phyloP scores from a whole-genome alignment of 35 echinoderm and acorn worm genomes.

The Lytechinus pictus region DNA sequence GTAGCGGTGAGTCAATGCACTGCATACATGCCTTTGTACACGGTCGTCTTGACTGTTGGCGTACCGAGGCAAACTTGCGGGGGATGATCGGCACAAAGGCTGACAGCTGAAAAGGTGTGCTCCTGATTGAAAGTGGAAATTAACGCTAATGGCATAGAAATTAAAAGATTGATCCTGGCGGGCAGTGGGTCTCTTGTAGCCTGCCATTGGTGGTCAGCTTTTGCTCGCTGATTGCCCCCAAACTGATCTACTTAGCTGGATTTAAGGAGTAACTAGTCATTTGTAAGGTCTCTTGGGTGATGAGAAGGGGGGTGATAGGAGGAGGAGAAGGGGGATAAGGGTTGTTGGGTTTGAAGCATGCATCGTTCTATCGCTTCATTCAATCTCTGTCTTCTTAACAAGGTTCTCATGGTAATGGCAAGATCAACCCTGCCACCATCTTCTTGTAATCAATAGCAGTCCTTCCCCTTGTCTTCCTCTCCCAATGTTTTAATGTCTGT shows the following conservation, averaged over 20 bases:
- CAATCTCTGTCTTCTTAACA: constrained; percentile 37
- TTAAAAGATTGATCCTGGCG: constrained; percentile 76
- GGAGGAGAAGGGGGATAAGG: neutral
- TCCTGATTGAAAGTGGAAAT: constrained; percentile 68
- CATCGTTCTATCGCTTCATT: constrained; percentile 39
- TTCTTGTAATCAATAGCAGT: constrained; percentile 47
- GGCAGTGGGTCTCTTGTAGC: neutral
- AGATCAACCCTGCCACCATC: constrained; percentile 19
- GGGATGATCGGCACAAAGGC: constrained; percentile 9
- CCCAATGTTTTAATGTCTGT: neutral
- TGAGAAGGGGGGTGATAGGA: neutral
- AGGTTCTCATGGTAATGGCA: constrained; percentile 55
- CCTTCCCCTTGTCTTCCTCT: neutral
- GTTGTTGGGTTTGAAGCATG: constrained; percentile 29
- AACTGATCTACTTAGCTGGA: constrained; percentile 60
- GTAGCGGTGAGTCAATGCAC: constrained; percentile 33
- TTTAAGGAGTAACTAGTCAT: constrained; percentile 76
- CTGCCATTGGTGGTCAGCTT: constrained; percentile 57
- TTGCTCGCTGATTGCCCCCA: constrained; percentile 58
- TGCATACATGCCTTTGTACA: constrained; percentile 41
- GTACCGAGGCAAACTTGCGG: neutral
- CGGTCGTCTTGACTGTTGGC: neutral
- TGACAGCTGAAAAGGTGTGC: constrained; percentile 52
- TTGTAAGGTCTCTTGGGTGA: constrained; percentile 63
- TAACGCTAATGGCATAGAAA: constrained; percentile 76